These are phyloP conservation scores for Alouatta palliata DNA, from an alignment of 2,113 vertebrate genomes.

Conservation along the genomic window DNA sequence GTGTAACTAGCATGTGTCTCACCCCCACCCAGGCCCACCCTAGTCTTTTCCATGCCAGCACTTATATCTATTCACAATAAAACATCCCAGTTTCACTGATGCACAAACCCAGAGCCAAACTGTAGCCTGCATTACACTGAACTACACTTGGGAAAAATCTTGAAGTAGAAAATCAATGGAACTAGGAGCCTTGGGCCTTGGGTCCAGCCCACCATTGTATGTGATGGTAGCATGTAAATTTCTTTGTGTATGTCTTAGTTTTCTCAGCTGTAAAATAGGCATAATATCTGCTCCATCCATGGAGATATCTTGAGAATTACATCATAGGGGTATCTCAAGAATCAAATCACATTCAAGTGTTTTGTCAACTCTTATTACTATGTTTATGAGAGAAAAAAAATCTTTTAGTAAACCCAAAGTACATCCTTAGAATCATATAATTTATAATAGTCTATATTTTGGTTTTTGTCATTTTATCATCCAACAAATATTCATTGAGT, in stretches of 20 bases:
- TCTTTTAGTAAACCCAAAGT: not conserved
- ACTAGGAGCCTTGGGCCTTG: not conserved
- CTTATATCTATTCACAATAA: not conserved
- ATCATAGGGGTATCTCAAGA: not conserved
- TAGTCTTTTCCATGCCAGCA: not conserved
- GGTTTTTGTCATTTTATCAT: not conserved
- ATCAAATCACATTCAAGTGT: not conserved
- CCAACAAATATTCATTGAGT: constrained; percentile 8
- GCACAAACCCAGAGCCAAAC: not conserved
- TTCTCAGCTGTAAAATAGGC: not conserved
- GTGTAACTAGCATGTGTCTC: not conserved
- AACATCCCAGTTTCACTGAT: not conserved
- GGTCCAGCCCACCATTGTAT: not conserved
- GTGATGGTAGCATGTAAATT: not conserved
- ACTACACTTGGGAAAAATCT: not conserved
- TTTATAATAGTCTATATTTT: not conserved
- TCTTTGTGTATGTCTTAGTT: constrained; percentile 15
- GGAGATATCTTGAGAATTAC: not conserved
- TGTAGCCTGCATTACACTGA: not conserved
- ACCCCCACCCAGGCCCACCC: accelerated
- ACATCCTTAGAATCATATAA: not conserved
- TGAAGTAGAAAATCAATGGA: not conserved
- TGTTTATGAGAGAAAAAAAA: not conserved
- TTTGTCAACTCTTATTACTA: not conserved
- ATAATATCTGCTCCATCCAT: not conserved